Evolutionary conservation across 2,797 vertebrate species (phyloP).

Genomic region (Sitta carolinensis): DNA sequence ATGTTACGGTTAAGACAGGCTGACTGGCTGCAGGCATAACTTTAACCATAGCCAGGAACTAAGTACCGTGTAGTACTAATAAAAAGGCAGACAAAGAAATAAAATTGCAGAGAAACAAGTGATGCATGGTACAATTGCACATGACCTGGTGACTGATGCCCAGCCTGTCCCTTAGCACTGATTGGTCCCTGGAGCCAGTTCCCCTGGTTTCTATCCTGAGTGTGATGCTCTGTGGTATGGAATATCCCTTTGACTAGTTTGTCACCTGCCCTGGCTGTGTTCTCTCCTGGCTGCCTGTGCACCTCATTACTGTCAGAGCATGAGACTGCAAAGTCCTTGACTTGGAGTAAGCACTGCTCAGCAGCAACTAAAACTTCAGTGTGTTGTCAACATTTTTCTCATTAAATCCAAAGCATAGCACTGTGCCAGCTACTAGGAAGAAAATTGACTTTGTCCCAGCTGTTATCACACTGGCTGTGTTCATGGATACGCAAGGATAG

Average conservation of each 20-base stretch:
- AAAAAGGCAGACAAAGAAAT: neutral
- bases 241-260: neutral
- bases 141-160: neutral
- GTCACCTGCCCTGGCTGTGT: neutral
- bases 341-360: neutral
- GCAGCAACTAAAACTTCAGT: neutral
- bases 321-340: neutral
- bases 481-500: neutral
- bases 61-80: neutral
- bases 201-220: neutral
- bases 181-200: neutral
- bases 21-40: neutral
- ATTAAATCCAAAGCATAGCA: neutral
- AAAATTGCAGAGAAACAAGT: neutral
- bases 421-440: neutral
- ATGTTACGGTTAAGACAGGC: neutral
- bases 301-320: neutral
- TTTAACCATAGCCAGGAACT: neutral
- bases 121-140: neutral
- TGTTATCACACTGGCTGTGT: neutral
- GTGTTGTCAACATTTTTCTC: neutral
- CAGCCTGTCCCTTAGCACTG: neutral
- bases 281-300: neutral
- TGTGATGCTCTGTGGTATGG: neutral
- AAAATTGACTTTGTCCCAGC: neutral